Evolutionary conservation across 2,797 vertebrate species (phyloP).

Genomic region (Eupleurogrammus muticus): DNA sequence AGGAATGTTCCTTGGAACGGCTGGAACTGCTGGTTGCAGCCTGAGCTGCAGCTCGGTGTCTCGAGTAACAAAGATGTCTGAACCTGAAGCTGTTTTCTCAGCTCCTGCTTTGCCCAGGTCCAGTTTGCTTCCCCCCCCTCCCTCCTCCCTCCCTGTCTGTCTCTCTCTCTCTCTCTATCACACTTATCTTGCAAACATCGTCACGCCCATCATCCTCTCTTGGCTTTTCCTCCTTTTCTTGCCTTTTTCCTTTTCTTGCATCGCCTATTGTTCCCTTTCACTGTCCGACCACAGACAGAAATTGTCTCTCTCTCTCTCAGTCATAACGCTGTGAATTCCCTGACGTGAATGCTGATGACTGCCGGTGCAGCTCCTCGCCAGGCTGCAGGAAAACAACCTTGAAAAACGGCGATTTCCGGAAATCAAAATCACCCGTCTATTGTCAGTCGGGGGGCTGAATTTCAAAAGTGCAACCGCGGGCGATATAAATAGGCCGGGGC

Average conservation of each 20-base stretch:
- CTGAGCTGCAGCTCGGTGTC: slow-evolving; percentile 25
- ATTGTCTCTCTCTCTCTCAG: slow-evolving; percentile 57
- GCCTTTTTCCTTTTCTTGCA: slow-evolving; percentile 16
- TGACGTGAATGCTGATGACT: slow-evolving; percentile 68
- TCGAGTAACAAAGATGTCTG: slow-evolving; percentile 32
- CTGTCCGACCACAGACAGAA: slow-evolving; percentile 24
- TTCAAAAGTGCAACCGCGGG: slow-evolving; percentile 23
- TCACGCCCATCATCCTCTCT: slow-evolving; percentile 23
- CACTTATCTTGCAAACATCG: slow-evolving; percentile 17
- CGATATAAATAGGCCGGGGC: slow-evolving; percentile 31
- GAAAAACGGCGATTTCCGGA: slow-evolving; percentile 39
- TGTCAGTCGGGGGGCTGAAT: slow-evolving; percentile 41
- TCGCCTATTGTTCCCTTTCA: slow-evolving; percentile 31
- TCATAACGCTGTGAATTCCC: slow-evolving; percentile 60
- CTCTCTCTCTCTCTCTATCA: slow-evolving; percentile 21
- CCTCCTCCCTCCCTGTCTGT: slow-evolving; percentile 15
- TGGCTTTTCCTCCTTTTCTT: slow-evolving; percentile 8
- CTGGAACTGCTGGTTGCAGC: slow-evolving; percentile 48
- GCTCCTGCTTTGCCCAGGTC: slow-evolving; percentile 10
- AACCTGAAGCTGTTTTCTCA: slow-evolving; percentile 32
- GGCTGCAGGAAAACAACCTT: slow-evolving; percentile 50
- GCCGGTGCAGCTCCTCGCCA: slow-evolving; percentile 32
- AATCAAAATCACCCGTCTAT: slow-evolving; percentile 41
- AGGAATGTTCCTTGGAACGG: slow-evolving; percentile 59
- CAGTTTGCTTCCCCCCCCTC: slow-evolving; percentile 29